Percentiles rank a stretch among this genome's conserved stretches.
Evolutionary conservation across 2,113 vertebrate species (phyloP).

Genomic region (Epinephelus fuscoguttatus): DNA sequence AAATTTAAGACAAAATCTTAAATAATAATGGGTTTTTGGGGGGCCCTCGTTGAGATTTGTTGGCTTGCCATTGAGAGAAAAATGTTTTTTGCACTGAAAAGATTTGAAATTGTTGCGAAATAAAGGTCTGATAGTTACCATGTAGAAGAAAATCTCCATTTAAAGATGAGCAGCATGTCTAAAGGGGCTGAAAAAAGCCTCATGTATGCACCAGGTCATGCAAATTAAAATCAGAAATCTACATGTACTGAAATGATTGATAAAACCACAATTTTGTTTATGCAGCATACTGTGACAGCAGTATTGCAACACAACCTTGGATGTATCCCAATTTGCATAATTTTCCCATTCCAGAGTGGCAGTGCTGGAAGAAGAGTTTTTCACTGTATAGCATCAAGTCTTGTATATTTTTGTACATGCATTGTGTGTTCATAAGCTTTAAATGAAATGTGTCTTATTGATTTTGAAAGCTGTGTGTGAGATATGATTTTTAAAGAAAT

Average conservation of each 20-base stretch:
- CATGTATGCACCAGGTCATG: neutral
- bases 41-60: neutral
- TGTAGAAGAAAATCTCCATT: neutral
- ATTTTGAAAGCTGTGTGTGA: neutral
- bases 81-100: neutral
- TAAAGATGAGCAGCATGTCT: neutral
- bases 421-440: neutral
- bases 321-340: neutral
- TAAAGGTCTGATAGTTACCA: neutral
- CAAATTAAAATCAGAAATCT: neutral
- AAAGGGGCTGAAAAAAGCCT: neutral
- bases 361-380: neutral
- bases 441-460: neutral
- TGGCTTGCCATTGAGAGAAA: neutral
- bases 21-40: neutral
- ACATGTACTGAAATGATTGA: neutral
- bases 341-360: neutral
- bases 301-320: neutral
- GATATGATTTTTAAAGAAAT: constrained; percentile 10
- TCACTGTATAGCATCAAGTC: neutral
- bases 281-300: neutral
- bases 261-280: neutral
- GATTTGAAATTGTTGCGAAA: neutral
- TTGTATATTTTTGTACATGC: constrained; percentile 45
- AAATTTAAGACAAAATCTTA: neutral